Evolutionary conservation across 2,113 vertebrate genomes (phyloP), one percentile per base, ranked within the genome.

Genomic region (Empidonax alnorum): DNA sequence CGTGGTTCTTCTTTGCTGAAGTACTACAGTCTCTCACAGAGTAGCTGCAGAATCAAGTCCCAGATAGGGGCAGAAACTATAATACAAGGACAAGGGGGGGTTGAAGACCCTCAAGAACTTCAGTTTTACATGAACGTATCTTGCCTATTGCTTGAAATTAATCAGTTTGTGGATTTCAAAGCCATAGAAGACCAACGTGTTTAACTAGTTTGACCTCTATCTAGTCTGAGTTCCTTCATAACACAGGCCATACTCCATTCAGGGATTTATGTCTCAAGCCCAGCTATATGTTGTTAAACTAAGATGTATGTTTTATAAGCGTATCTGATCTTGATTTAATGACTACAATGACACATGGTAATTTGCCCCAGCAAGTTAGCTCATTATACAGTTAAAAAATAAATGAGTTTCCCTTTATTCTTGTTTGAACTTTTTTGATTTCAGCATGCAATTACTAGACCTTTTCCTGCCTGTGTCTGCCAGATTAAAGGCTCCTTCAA

Each of bases 401-500:
- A 90, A 93, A 87, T 74, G 20, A 91, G 25, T 67, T 89, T 42
- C 39, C 69, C 84, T 91, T 90, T 80, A 90, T 92, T 95, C 39
- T 91, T 63, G 39, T 52, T 91, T 83, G 78, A 91, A 93, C 44
- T 44, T 85, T 90, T 89, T 77, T 93, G 19, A 96, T 93, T 96
- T 94, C 59, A 81, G 14, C 14, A 31, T 84, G 42, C 68, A 93
- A 92, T 86, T 91, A 84, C 80, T 86, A 88, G 82, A 84, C 72
- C 63, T 93, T 90, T 44, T 46, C 44, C 72, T 93, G 63, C 65
- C 72, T 92, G 79, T 79, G 17, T 25, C 69, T 94, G 35, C 50
- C 74, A 92, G 71, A 95, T 91, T 95, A 93, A 95, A 96, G 72
- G 31, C 75, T 76, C 61, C 87, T 94, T 72, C 82, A 93, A 93